These are phyloP conservation scores for Netelia inedita DNA, from an alignment of 2,888 invertebrate species.

Conservation along the genomic window DNA sequence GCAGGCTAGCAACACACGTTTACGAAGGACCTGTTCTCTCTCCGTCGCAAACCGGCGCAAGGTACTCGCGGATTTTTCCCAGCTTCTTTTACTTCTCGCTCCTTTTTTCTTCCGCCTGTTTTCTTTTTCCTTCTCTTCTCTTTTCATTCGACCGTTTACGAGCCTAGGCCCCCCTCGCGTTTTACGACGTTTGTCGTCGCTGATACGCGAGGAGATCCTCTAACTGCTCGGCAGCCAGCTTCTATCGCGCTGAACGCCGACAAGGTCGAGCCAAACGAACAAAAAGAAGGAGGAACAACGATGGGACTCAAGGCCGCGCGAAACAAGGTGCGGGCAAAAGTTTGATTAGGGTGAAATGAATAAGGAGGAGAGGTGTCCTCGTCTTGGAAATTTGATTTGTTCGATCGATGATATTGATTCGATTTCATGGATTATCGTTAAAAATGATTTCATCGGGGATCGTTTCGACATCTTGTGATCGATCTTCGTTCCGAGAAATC, in stretches of 20 bases:
- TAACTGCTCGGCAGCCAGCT: constrained; percentile 57
- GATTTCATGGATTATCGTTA: background rate
- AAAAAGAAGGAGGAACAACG: constrained; percentile 50
- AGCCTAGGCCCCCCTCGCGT: constrained; percentile 78
- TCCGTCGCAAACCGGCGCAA: constrained; percentile 68
- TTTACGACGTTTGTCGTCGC: constrained; percentile 82
- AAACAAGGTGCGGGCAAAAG: constrained; percentile 32
- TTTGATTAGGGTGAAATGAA: constrained; percentile 35
- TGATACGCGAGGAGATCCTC: constrained; percentile 61
- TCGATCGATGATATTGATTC: too few relatives aligned
- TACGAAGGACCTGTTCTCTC: constrained; percentile 67
- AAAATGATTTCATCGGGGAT: background rate
- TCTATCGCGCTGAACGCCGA: constrained; percentile 58
- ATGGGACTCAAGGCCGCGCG: constrained; percentile 50
- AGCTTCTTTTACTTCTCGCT: constrained; percentile 64
- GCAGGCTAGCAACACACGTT: constrained; percentile 59
- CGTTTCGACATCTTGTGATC: background rate
- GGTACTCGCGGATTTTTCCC: constrained; percentile 55
- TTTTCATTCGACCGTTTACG: constrained; percentile 80
- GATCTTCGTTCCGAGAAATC: constrained; percentile 37
- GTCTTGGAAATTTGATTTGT: constrained; percentile 26
- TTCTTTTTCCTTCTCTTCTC: constrained; percentile 73
- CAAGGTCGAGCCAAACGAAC: constrained; percentile 48
- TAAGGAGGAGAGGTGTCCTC: constrained; percentile 11
- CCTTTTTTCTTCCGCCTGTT: constrained; percentile 15